Conservation (phyloP, 2,888 invertebrate genomes). For the Drosophila planitibia region DNA sequence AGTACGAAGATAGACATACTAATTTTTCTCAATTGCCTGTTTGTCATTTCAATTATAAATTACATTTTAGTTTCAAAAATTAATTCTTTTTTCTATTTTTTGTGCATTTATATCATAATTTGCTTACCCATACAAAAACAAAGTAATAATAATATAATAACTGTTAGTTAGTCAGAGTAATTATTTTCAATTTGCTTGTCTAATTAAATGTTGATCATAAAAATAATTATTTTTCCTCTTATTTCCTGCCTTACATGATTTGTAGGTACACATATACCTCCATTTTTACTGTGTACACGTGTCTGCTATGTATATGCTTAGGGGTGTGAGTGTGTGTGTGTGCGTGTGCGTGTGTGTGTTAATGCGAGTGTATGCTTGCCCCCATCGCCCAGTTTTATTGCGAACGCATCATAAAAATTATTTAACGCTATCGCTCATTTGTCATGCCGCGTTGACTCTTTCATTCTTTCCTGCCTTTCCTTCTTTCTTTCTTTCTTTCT, state of each 20-base stretch:
- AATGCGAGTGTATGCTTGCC: conserved; percentile 10
- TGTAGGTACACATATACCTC: neutral
- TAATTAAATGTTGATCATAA: neutral
- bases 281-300: conserved; percentile 38
- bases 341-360: conserved; percentile 10
- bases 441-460: conserved; percentile 76
- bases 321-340: neutral
- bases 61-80: neutral
- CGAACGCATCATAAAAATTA: conserved; percentile 78
- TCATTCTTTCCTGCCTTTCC: conserved; percentile 29
- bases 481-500: conserved; percentile 44
- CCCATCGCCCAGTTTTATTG: conserved; percentile 64
- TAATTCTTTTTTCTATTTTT: neutral
- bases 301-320: conserved; percentile 31
- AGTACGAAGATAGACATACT: neutral
- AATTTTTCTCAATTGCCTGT: neutral
- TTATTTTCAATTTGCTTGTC: too few relatives aligned
- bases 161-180: neutral
- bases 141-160: neutral
- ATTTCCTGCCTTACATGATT: neutral
- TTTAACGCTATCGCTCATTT: conserved; percentile 80
- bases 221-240: neutral
- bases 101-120: neutral
- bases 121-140: neutral
- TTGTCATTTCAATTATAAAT: neutral